These are phyloP conservation scores for Neogale vison DNA, from an alignment of 2,113 vertebrate genomes.

Conservation along the genomic window DNA sequence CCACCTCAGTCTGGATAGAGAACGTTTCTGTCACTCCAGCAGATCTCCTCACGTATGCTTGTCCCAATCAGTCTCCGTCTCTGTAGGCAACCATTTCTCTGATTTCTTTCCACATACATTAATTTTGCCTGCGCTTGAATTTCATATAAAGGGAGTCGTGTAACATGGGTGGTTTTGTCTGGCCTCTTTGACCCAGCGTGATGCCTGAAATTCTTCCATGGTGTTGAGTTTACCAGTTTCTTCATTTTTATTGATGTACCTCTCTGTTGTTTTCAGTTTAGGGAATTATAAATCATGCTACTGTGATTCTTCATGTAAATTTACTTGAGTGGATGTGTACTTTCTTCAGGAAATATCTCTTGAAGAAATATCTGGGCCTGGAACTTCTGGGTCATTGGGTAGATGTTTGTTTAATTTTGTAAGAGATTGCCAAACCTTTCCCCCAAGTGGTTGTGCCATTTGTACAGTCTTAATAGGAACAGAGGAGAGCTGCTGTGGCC, in stretches of 20 bases:
- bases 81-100: neutral
- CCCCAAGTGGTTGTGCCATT: neutral
- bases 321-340: neutral
- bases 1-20: neutral
- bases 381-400: neutral
- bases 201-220: too few relatives aligned
- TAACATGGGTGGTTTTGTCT: neutral
- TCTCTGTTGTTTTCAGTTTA: neutral
- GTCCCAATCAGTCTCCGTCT: neutral
- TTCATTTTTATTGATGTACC: neutral
- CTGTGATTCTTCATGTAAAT: neutral
- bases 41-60: neutral
- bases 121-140: neutral
- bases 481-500: neutral
- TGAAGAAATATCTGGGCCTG: neutral
- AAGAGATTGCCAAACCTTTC: neutral
- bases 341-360: neutral
- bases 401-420: neutral
- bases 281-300: neutral
- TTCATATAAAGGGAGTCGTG: neutral
- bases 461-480: accelerated
- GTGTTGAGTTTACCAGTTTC: neutral
- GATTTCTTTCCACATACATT: neutral
- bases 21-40: too few relatives aligned
- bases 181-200: neutral